These are phyloP conservation scores for Acromyrmex echinatior DNA, from an alignment of 1,140 invertebrate species.

Conservation along the genomic window DNA sequence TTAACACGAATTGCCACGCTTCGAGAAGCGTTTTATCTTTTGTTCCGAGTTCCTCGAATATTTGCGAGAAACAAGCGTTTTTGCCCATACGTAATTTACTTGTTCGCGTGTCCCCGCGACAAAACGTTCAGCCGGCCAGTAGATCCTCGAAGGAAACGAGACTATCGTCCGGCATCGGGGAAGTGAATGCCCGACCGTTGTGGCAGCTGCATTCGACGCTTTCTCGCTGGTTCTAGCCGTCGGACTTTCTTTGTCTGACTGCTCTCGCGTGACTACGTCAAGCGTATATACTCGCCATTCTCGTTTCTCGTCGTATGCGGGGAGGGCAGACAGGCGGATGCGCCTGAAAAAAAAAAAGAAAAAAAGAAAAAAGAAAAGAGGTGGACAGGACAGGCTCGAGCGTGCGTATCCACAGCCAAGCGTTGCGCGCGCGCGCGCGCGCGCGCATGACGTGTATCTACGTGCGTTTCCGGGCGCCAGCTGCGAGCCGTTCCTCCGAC, in stretches of 20 bases:
- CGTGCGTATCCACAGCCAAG: slow-evolving; percentile 33
- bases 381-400: slow-evolving; percentile 33
- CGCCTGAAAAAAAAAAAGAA: slow-evolving; percentile 17
- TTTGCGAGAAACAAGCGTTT: neutral
- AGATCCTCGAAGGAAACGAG: slow-evolving; percentile 47
- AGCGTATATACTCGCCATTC: slow-evolving; percentile 44
- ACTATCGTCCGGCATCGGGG: slow-evolving; percentile 26
- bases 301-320: slow-evolving; percentile 45
- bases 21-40: neutral
- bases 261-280: slow-evolving; percentile 70
- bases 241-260: slow-evolving; percentile 72
- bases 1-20: neutral
- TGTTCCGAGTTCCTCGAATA: neutral
- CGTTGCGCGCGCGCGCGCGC: neutral
- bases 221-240: slow-evolving; percentile 59
- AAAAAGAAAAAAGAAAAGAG: slow-evolving; percentile 42
- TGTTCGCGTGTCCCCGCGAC: slow-evolving; percentile 38
- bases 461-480: slow-evolving; percentile 80
- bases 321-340: slow-evolving; percentile 2
- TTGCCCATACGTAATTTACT: slow-evolving; percentile 1
- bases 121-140: slow-evolving; percentile 19
- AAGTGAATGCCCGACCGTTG: slow-evolving; percentile 62
- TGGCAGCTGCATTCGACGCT: slow-evolving; percentile 73
- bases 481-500: slow-evolving; percentile 78
- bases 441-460: slow-evolving; percentile 70